Percentiles rank a stretch among this genome's conserved stretches.
Conservation (phyloP, 2,888 invertebrate genomes). For the Dusona sp. region DNA sequence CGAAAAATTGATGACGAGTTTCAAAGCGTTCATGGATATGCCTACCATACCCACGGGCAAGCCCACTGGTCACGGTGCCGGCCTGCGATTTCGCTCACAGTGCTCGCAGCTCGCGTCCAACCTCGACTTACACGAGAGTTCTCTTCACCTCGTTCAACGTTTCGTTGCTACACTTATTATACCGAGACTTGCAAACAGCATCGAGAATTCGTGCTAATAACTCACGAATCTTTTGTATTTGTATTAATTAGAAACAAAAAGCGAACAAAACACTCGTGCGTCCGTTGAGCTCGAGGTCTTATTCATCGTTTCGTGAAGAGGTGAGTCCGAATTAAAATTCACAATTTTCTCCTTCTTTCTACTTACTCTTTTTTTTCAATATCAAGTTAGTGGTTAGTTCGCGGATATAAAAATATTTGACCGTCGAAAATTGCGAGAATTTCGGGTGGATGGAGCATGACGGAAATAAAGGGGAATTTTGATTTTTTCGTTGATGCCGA, state of each 20-base stretch:
- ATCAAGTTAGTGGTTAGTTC: conserved; percentile 5
- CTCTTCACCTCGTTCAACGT: conserved; percentile 63
- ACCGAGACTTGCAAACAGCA: conserved; percentile 40
- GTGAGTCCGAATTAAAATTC: conserved; percentile 60
- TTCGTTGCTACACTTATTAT: conserved; percentile 59
- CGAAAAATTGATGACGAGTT: background rate
- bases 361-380: background rate
- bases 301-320: conserved; percentile 66
- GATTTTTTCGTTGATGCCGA: conserved; percentile 7
- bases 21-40: conserved; percentile 23
- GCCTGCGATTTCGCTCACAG: conserved; percentile 80
- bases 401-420: conserved; percentile 52
- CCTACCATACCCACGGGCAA: conserved; percentile 74
- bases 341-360: background rate
- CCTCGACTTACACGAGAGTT: conserved; percentile 67
- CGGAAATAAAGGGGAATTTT: background rate
- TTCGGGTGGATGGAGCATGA: background rate
- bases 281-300: conserved; percentile 54
- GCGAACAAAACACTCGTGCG: conserved; percentile 50
- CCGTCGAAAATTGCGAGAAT: conserved; percentile 42
- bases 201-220: conserved; percentile 51
- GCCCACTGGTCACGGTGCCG: conserved; percentile 78
- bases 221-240: conserved; percentile 33
- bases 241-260: conserved; percentile 12
- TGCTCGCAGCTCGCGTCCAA: conserved; percentile 80